Base-by-base conservation (phyloP, 1,140 invertebrate species). In the Leptoteleia sp. region DNA sequence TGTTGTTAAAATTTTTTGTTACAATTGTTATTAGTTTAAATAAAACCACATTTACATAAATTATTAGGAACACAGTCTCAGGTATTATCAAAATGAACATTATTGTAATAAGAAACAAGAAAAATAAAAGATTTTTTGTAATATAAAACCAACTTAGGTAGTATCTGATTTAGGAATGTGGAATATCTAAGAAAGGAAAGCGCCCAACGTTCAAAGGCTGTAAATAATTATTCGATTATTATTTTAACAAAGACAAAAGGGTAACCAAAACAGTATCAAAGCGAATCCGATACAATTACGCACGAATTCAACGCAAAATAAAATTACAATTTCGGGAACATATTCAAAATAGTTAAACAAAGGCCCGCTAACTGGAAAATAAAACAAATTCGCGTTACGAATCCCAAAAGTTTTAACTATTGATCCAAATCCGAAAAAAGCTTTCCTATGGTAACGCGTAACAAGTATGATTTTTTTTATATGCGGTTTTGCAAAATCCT, bases 151-250 rank as follows among this genome's bases (percentile, higher is more conserved):
- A n/a, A n/a, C n/a, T n/a, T n/a, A n/a, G n/a, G n/a, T n/a, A n/a
- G n/a, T n/a, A n/a, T n/a, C n/a, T n/a, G n/a, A n/a, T n/a, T n/a
- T n/a, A n/a, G n/a, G n/a, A n/a, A n/a, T n/a, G n/a, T n/a, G n/a
- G n/a, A n/a, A n/a, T n/a, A n/a, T n/a, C n/a, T n/a, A n/a, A n/a
- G n/a, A n/a, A n/a, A n/a, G 12, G 82, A 72, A 80, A 82, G 82
- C 82, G 84, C 83, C 67, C 78, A 82, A 81, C 81, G 80, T 85
- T 86, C 68, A 80, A 43, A 77, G 83, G 81, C 85, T 87, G 85
- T 43, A 86, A 88, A 87, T 85, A 86, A 87, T 86, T 71, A 48
- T 77, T 81, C 82, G 62, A 86, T 88, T 86, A 86, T 84, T 87
- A 85, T 81, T 72, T 81, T 22, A 81, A 62, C 73, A 72, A 47